Base-by-base conservation (phyloP, 2,797 vertebrate genomes). In the Ispidina picta region DNA sequence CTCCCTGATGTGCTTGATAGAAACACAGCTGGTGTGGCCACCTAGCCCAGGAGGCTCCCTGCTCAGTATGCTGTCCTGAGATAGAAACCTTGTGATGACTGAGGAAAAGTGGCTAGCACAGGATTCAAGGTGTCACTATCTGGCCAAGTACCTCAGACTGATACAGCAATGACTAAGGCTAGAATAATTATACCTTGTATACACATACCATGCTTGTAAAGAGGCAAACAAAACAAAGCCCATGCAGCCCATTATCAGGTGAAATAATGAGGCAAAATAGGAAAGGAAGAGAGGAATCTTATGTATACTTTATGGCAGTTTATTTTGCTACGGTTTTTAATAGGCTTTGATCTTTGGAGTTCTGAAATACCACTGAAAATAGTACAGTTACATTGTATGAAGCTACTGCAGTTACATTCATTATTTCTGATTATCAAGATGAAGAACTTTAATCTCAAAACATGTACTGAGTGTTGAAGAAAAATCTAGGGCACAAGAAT, bases 401-500 rank as follows among this genome's bases (percentile, higher is more conserved):
- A 84, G 68, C 72, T 88, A 87, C 63, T 91, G 49, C 66, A 74
- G 55, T 64, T 64, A 72, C 56, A 59, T 73, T 91, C 62, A 80
- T 49, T 95, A 90, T 93, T 92, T 92, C 63, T 90, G 48, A 35
- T 79, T 68, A 77, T 56, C 59, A 84, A 74, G 91, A 73, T 88
- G 68, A 73, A 63, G 59, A 85, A 64, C 35, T 60, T 92, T 17
- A 72, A 89, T 74, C 48, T 86, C 48, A 73, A 89, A 92, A 54
- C 5, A 16, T 14, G 17, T 72, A 75, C 48, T 73, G 15, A 29
- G 26, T 72, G 18, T 64, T 86, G 69, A 88, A 56, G 64, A 60
- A 89, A 87, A 95, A 94, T 79, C 87, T 96, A 92, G 94, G 92
- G 19, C 92, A 94, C 48, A 83, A 72, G 74, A 93, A 89, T 93